Conservation (phyloP, 2,888 invertebrate species). For the Diplolepis rosae region DNA sequence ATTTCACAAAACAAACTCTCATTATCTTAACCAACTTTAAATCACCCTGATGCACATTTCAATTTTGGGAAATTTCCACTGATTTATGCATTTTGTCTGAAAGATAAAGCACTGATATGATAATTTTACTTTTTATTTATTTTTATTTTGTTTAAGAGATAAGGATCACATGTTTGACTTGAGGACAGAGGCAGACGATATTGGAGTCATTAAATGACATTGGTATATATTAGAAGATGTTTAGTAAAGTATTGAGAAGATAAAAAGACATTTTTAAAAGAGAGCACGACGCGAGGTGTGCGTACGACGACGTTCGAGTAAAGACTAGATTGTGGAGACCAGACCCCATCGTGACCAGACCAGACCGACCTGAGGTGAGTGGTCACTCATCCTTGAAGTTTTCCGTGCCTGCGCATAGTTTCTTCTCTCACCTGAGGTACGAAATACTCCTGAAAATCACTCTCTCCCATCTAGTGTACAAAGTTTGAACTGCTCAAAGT, state of each 20-base stretch:
- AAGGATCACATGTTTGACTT: neutral
- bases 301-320: conserved; percentile 65
- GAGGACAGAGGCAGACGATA: no score
- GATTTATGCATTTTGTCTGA: neutral
- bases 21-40: neutral
- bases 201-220: neutral
- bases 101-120: neutral
- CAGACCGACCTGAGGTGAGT: conserved; percentile 40
- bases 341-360: conserved; percentile 4
- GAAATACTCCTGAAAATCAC: neutral
- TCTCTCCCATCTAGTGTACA: neutral
- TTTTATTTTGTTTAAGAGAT: neutral
- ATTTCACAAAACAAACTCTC: neutral
- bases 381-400: conserved; percentile 31
- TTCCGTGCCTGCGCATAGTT: conserved; percentile 30
- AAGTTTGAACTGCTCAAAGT: no score
- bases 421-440: conserved; percentile 15
- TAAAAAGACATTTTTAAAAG: neutral
- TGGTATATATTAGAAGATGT: conserved; percentile 16
- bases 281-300: conserved; percentile 44
- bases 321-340: conserved; percentile 57
- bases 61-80: neutral
- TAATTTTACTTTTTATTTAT: neutral
- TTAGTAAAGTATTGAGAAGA: conserved; percentile 51
- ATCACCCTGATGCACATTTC: neutral